Base-by-base conservation (phyloP, 2,888 invertebrate genomes). In the Brachyptera putata region DNA sequence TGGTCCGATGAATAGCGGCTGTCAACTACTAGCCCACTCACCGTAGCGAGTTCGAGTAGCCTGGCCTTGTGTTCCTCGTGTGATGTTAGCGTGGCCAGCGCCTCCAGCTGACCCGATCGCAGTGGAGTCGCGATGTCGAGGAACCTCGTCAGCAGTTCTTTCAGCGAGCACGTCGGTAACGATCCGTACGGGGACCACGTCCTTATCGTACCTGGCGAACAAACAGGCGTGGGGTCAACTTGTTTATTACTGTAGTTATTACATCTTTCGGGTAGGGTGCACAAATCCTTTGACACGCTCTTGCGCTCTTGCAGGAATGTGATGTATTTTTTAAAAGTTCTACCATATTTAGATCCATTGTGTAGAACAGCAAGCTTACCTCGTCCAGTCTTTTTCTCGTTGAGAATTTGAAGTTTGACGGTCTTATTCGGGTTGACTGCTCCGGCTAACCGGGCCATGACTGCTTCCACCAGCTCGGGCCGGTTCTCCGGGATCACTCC, bases 71-170 rank as follows among this genome's bases (percentile, higher is more conserved):
- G 92, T 13, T 83, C 82, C 14, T 84, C 82, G 66, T 89, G 81
- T 3, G 85, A 81, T 49, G 94, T 92, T 65, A 88, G 88, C 0
- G 85, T 83, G 1, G 91, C 86, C 68, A 95, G 82, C 68, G 91
- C 84, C 68, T 90, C 86, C 36, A 95, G 77, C 58, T 95, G 76
- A 71, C 91, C 88, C 16, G 93, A 89, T 0, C 91, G 84, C 0
- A 95, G 94, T 1, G 95, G 94, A 5, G 93, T 93, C 0, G 93
- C 94, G 55, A 96, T 87, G 71, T 96, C 95, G 68, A 95, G 77
- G 74, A 90, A 95, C 67, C 91, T 79, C 2, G 87, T 84, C 66
- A 95, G 80, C 5, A 94, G 73, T 66, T 85, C 86, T 43, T 87
- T 79, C 16, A 92, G 74, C 5, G 87, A 85, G 68, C 88, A 85